Base-by-base conservation (phyloP, 2,113 vertebrate genomes). In the Eira barbara region DNA sequence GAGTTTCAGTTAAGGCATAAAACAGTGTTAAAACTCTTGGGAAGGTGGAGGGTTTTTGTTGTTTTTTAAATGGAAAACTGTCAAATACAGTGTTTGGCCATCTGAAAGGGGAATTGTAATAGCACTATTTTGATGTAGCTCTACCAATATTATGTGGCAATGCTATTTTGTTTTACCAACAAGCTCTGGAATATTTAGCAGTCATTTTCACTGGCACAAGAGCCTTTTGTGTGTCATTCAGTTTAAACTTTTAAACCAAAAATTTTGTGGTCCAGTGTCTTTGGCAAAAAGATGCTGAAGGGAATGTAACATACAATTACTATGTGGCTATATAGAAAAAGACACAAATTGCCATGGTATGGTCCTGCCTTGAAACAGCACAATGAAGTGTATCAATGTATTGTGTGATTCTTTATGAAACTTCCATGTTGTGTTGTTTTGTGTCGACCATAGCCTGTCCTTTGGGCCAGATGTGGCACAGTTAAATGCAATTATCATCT, bases 1-100 rank as follows among this genome's bases (percentile, higher is more conserved):
- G 92, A 74, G 42, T 96, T 97, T 98, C 94, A 96, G 89, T 97
- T 96, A 92, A 98, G 94, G 97, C 95, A 86, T 94, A 65, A 97
- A 97, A 97, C 98, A 98, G 98, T 98, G 90, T 98, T 98, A 95
- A 98, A 96, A 97, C 71, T 89, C 86, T 86, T 86, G 91, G 85
- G 65, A 74, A 95, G 85, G 73, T 95, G 67, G 88, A 81, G 95
- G 90, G 45, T 85, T 65, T 81, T 86, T 91, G 4, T 93, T 74
- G 31, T 89, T 93, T 87, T 88, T 90, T 90, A 61, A 73, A 73
- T 93, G 34, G 87, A 73, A 96, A 74, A 78, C 34, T 83, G 90
- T 97, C 89, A 88, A n/a, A 61, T 91, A 59, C 76, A 93, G 79
- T 94, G 90, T 97, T 92, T 61, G 79, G 76, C 61, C 13, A 52